phyloP scores from a whole-genome alignment of 2,797 vertebrate species.

The Danio aesculapii region DNA sequence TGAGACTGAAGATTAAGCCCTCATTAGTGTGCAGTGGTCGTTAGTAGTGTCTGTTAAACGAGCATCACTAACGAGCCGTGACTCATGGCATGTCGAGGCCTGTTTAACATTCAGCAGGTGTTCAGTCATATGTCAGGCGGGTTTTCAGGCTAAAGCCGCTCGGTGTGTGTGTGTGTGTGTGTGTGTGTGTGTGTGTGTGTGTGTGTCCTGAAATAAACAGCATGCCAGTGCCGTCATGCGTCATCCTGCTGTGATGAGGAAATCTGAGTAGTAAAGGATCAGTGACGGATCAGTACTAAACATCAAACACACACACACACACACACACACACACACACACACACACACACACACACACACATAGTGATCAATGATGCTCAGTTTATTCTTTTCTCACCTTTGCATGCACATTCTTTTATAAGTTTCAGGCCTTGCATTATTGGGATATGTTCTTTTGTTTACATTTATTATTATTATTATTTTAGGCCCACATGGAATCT shows the following conservation, averaged over 20 bases:
- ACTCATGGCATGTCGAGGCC: constrained; percentile 33
- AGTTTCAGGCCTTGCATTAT: too few relatives aligned
- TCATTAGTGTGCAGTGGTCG: background rate
- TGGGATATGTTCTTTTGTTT: too few relatives aligned
- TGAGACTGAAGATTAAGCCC: background rate
- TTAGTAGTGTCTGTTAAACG: background rate
- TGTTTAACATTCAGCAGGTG: constrained; percentile 39
- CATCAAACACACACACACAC: too few relatives aligned
- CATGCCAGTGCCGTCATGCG: background rate
- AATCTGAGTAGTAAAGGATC: background rate
- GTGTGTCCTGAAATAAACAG: constrained; percentile 19
- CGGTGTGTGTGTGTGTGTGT: background rate
- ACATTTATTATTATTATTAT: too few relatives aligned
- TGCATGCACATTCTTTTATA: too few relatives aligned
- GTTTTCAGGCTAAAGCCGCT: constrained; percentile 52
- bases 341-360: too few relatives aligned
- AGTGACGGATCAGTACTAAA: background rate
- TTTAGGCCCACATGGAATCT: too few relatives aligned
- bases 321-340: too few relatives aligned
- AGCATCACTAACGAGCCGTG: background rate
- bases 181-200: too few relatives aligned
- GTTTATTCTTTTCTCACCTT: too few relatives aligned
- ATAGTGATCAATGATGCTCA: too few relatives aligned
- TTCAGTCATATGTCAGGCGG: constrained; percentile 48
- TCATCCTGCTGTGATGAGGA: background rate